These are phyloP conservation scores for Phrynocephalus guinanensis DNA, from an alignment of 2,797 vertebrate species.

Conservation along the genomic window DNA sequence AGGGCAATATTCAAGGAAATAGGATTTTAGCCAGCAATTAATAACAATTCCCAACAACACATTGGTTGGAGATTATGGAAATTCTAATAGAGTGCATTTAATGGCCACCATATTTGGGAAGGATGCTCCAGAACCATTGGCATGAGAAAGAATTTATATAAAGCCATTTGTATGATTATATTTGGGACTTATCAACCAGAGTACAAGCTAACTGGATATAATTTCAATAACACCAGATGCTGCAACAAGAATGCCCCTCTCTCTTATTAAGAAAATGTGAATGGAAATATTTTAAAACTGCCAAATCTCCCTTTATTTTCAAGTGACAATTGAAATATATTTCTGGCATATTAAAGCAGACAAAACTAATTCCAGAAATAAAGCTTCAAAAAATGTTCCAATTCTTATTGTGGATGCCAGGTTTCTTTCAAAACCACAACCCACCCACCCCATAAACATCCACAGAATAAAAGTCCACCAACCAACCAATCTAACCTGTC, in stretches of 20 bases:
- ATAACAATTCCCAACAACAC: neutral
- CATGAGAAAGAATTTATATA: neutral
- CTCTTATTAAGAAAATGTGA: neutral
- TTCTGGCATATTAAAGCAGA: conserved; percentile 24
- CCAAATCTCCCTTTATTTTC: conserved; percentile 37
- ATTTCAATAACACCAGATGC: conserved; percentile 12
- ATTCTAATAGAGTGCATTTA: neutral
- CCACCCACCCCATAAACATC: too few species aligned
- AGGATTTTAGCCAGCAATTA: neutral
- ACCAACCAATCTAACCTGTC: neutral
- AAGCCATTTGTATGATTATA: neutral
- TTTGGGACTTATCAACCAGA: neutral
- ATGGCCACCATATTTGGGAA: neutral
- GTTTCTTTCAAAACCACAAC: neutral
- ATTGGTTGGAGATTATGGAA: neutral
- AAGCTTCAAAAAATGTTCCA: conserved; percentile 22
- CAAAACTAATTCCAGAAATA: conserved; percentile 18
- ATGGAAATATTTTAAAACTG: conserved; percentile 19
- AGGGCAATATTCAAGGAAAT: too few species aligned
- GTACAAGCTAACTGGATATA: neutral
- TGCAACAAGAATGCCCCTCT: neutral
- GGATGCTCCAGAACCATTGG: neutral
- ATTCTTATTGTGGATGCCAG: neutral
- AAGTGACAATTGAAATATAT: conserved; percentile 27
- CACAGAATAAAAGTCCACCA: too few species aligned